Evolutionary conservation across 2,888 invertebrate species (phyloP).

Genomic region (Drosophila ezoana): DNA sequence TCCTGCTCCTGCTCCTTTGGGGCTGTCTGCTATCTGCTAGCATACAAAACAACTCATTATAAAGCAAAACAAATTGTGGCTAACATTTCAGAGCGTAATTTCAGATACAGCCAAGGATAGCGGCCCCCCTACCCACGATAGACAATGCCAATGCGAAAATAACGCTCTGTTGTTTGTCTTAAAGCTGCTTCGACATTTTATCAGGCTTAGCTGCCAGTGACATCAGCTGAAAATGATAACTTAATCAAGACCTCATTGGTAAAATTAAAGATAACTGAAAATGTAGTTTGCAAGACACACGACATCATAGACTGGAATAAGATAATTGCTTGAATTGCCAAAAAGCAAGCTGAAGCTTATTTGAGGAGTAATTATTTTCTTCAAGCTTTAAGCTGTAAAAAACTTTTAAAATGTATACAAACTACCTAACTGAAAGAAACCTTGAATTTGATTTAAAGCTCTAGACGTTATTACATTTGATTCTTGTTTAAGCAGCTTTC

Average conservation of each 20-base stretch:
- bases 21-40: slow-evolving; percentile 22
- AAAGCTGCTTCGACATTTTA: slow-evolving; percentile 61
- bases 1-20: neutral
- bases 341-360: neutral
- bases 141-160: slow-evolving; percentile 25
- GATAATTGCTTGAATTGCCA: too few relatives aligned
- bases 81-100: slow-evolving; percentile 70
- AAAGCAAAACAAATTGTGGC: slow-evolving; percentile 75
- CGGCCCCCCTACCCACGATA: neutral
- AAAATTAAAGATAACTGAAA: neutral
- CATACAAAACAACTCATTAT: slow-evolving; percentile 73
- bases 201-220: slow-evolving; percentile 47
- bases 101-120: slow-evolving; percentile 44
- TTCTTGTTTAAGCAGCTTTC: neutral
- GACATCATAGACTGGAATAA: too few relatives aligned
- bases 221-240: slow-evolving; percentile 11
- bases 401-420: neutral
- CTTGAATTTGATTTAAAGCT: too few relatives aligned
- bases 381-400: neutral
- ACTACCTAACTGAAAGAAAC: too few relatives aligned
- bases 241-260: neutral
- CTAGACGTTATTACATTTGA: too few relatives aligned
- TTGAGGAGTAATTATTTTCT: too few relatives aligned
- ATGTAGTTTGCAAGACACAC: too few relatives aligned
- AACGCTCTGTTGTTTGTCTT: slow-evolving; percentile 59